Percentiles rank a stretch among this genome's conserved stretches.
Evolutionary conservation across 2,797 vertebrate genomes (phyloP).

Genomic region (Pseudotriccus pelzelni): DNA sequence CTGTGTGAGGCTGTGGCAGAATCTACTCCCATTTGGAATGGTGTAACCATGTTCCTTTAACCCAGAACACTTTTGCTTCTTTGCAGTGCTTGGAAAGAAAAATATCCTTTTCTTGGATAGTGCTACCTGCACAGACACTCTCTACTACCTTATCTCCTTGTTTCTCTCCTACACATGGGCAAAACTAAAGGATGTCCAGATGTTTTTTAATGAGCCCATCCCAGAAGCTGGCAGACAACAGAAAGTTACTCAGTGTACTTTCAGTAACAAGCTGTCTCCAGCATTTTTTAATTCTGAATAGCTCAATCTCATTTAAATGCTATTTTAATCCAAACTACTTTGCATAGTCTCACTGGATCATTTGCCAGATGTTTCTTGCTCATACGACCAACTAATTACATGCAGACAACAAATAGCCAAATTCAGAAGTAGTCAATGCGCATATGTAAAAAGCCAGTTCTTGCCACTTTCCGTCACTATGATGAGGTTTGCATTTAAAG

Average conservation of each 20-base stretch:
- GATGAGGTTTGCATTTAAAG: not conserved
- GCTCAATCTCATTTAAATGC: not conserved
- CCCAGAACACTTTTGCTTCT: not conserved
- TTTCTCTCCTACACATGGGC: not conserved
- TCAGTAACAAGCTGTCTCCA: not conserved
- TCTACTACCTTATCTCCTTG: not conserved
- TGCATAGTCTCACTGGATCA: not conserved
- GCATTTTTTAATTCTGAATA: not conserved
- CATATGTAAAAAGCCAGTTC: not conserved
- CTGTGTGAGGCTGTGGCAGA: not conserved
- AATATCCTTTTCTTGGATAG: not conserved
- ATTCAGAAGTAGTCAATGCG: not conserved
- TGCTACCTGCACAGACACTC: not conserved
- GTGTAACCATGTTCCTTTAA: not conserved
- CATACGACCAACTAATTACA: not conserved
- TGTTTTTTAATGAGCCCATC: not conserved
- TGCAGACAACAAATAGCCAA: not conserved
- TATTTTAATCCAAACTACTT: not conserved
- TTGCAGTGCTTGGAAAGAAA: not conserved
- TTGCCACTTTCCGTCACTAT: not conserved
- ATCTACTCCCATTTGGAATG: not conserved
- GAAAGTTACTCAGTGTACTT: not conserved
- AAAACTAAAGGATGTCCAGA: not conserved
- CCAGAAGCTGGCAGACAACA: not conserved
- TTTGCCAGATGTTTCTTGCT: not conserved